These are phyloP conservation scores for Motacilla tschutschensis DNA, from an alignment of 2,113 vertebrate genomes.

Conservation along the genomic window DNA sequence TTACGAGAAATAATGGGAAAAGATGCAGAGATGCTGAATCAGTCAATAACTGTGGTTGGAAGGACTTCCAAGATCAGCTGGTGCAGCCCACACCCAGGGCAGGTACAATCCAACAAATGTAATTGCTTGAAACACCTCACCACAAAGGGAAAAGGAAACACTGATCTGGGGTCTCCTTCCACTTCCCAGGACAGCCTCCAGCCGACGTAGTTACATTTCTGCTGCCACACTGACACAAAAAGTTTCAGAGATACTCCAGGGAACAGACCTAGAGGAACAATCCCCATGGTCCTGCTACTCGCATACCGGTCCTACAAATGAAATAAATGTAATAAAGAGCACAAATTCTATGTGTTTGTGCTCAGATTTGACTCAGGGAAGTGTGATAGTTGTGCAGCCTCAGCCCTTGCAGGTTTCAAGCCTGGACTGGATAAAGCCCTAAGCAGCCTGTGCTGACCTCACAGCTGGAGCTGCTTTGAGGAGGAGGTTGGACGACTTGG, in stretches of 20 bases:
- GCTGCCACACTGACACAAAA: background rate
- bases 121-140: background rate
- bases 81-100: background rate
- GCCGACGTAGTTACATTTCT: background rate
- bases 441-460: background rate
- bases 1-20: background rate
- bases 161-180: background rate
- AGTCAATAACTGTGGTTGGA: background rate
- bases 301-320: background rate
- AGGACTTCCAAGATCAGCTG: background rate
- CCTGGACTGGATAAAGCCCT: background rate
- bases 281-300: accelerated
- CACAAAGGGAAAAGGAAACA: background rate
- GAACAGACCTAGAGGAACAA: background rate
- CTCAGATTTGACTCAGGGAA: background rate
- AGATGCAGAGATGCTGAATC: background rate
- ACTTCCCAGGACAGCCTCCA: background rate
- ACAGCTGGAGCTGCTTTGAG: background rate
- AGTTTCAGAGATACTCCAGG: background rate
- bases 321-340: background rate
- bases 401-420: background rate
- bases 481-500: background rate
- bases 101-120: background rate
- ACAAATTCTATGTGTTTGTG: background rate
- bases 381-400: background rate